A percentile compares a stretch with the other conserved stretches of the same genome.
These are phyloP conservation scores for Parascotia fuliginaria DNA, from an alignment of 2,888 invertebrate species.

Conservation along the genomic window DNA sequence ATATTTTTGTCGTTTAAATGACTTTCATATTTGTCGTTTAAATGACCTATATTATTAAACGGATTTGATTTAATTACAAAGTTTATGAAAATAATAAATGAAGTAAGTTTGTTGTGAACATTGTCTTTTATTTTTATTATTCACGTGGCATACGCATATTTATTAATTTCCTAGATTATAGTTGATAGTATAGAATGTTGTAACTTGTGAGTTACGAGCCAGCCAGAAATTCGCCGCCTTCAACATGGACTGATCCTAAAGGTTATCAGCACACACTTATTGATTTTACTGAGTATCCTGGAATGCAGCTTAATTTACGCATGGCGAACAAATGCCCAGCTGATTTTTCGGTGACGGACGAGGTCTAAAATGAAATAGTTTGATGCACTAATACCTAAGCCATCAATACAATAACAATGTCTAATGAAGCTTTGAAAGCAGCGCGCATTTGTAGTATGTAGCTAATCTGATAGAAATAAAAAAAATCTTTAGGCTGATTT, in stretches of 20 bases:
- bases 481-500: slow-evolving; percentile 44
- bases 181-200: too few relatives aligned
- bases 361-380: slow-evolving; percentile 20
- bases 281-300: slow-evolving; percentile 20
- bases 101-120: too few relatives aligned
- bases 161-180: too few relatives aligned
- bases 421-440: background rate
- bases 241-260: slow-evolving; percentile 16
- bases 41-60: too few relatives aligned
- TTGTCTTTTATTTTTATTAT: too few relatives aligned
- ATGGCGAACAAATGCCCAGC: slow-evolving; percentile 9
- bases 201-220: too few relatives aligned
- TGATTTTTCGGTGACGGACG: slow-evolving; percentile 12
- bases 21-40: too few relatives aligned
- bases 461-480: slow-evolving; percentile 20
- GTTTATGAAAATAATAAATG: too few relatives aligned
- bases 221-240: slow-evolving; percentile 13
- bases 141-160: too few relatives aligned
- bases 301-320: slow-evolving; percentile 8
- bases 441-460: slow-evolving; percentile 22
- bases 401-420: background rate
- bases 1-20: too few relatives aligned
- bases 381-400: slow-evolving; percentile 1
- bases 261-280: slow-evolving; percentile 22
- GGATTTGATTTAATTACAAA: too few relatives aligned